Conservation (phyloP, 2,797 vertebrate species). For the Lemur catta region DNA sequence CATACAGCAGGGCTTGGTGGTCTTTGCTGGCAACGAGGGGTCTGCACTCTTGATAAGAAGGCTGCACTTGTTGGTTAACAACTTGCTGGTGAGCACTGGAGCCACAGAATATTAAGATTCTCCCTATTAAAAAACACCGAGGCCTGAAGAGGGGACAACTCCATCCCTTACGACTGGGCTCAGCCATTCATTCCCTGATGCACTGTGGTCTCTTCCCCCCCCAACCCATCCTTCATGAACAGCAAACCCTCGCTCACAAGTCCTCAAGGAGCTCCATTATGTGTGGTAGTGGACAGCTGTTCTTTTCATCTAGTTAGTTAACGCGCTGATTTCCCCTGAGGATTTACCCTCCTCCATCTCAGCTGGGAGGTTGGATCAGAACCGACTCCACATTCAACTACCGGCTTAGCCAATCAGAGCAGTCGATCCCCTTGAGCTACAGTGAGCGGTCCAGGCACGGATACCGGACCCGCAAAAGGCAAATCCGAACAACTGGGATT, state of each 20-base stretch:
- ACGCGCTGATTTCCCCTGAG: background rate
- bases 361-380: background rate
- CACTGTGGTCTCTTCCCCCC: background rate
- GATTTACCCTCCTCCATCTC: background rate
- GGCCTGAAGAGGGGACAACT: too few relatives aligned
- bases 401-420: background rate
- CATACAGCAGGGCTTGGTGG: conserved; percentile 1
- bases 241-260: background rate
- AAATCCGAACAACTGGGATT: background rate
- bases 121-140: background rate
- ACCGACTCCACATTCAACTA: background rate
- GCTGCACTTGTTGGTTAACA: background rate
- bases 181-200: background rate
- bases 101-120: background rate
- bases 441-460: background rate
- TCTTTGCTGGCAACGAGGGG: background rate
- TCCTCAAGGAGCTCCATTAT: accelerated
- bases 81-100: background rate
- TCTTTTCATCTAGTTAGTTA: background rate
- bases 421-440: background rate
- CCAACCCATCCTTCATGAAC: background rate
- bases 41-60: background rate
- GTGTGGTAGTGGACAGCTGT: too few relatives aligned
- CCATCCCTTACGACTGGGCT: background rate
- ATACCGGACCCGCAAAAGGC: background rate